A percentile compares a stretch with the other conserved stretches of the same genome.
Evolutionary conservation across 2,113 vertebrate genomes (phyloP).

Genomic region (Pituophis catenifer): DNA sequence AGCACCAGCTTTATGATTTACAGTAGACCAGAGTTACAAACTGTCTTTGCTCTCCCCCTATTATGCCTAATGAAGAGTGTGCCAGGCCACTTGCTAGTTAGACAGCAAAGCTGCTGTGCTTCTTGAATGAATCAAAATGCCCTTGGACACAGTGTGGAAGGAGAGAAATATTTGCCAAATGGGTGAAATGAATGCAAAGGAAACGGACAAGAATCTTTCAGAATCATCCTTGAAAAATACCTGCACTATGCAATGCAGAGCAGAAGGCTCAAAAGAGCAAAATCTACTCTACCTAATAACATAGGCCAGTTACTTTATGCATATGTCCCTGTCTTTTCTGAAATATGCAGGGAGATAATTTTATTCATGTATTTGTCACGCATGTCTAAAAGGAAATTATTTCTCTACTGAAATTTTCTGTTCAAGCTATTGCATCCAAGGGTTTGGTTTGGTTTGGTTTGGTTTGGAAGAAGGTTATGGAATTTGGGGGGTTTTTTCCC

Average conservation of each 20-base stretch:
- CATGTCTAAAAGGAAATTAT: background rate
- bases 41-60: conserved; percentile 15
- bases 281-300: background rate
- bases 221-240: background rate
- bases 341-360: background rate
- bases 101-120: background rate
- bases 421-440: background rate
- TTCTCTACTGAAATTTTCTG: background rate
- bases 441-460: background rate
- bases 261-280: background rate
- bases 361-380: no score
- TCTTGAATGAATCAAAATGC: background rate
- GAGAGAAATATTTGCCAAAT: background rate
- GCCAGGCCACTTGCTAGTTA: background rate
- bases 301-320: background rate
- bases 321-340: background rate
- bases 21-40: background rate
- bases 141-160: background rate
- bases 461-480: background rate
- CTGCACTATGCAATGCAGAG: background rate
- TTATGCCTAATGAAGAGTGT: background rate
- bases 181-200: conserved; percentile 29
- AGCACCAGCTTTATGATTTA: conserved; percentile 23
- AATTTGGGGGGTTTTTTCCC: no score
- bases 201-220: background rate